Evolutionary conservation across 2,797 vertebrate species (phyloP).

Genomic region (Anomalospiza imberbis): DNA sequence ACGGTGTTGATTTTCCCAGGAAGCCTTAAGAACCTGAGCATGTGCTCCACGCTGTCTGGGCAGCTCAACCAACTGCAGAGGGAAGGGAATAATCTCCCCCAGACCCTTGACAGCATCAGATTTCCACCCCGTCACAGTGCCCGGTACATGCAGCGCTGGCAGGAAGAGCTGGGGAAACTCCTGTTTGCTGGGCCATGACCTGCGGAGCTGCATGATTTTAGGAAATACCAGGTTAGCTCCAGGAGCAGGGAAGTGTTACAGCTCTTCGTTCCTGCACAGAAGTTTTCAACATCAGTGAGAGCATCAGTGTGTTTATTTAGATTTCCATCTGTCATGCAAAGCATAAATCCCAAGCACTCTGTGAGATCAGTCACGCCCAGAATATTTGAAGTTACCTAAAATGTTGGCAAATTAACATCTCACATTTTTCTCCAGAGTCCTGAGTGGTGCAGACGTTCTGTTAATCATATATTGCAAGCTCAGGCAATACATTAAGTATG

Average conservation of each 20-base stretch:
- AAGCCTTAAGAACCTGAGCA: not conserved
- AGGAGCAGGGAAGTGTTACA: not conserved
- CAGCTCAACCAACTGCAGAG: not conserved
- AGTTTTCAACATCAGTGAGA: not conserved
- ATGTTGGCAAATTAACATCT: not conserved
- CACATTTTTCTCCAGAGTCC: not conserved
- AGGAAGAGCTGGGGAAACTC: not conserved
- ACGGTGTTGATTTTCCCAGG: not conserved
- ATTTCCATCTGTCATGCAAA: not conserved
- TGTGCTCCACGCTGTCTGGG: not conserved
- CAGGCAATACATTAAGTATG: not conserved
- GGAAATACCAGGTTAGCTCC: not conserved
- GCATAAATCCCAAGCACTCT: not conserved
- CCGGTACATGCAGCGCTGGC: not conserved
- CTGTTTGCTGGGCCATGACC: not conserved
- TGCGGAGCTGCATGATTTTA: not conserved
- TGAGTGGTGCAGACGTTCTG: not conserved
- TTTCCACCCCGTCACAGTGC: not conserved
- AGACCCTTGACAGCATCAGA: not conserved
- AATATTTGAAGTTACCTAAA: constrained; percentile 9
- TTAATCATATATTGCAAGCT: not conserved
- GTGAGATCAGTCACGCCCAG: not conserved
- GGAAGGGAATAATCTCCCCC: not conserved
- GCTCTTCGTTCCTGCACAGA: not conserved
- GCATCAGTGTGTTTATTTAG: not conserved